Evolutionary conservation across 2,888 invertebrate genomes (phyloP), one percentile per base, ranked within the genome.

Genomic region (Brachycybe producta): DNA sequence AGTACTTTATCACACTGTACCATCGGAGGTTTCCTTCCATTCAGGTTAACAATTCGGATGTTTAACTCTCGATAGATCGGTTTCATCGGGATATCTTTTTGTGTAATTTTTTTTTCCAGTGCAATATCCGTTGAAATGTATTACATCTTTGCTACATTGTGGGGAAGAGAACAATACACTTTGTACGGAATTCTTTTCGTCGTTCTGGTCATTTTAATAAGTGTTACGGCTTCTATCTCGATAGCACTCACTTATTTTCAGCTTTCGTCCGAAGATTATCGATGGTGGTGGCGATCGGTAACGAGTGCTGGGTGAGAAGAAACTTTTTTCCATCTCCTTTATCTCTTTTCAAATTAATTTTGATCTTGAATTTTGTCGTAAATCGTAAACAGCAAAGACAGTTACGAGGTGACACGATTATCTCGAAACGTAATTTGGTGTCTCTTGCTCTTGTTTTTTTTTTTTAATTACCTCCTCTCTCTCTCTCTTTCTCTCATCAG

Each of bases 261-360:
- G 58, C 62, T 73, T 48, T 66, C 70, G 7, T 65, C 68, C 0
- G 72, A 73, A 60, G 71, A 73, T 59, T 70, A 71, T 59, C 60
- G 69, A 32, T 73, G 73, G 73, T 73, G 72, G 72, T 72, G 72
- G 72, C 60, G 70, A 49, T 69, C 70, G 38, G 64, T 72, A 41
- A 67, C 70, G 58, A 68, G 66, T 59, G 70, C 71, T 30, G 72
- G 72, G 71, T 72, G 56, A 56, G 67, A 59, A 5, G 11, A n/a
- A n/a, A n/a, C n/a, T n/a, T n/a, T n/a, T n/a, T n/a, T n/a, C n/a
- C n/a, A n/a, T 32, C 32, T 32, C 32, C 11, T 32, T 11, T 32
- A 32, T 11, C n/a, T n/a, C 11, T n/a, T 11, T 32, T 32, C n/a
- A 32, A 11, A 32, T 32, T n/a, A 11, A 32, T 32, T n/a, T 11